phyloP scores from a whole-genome alignment of 2,113 vertebrate species.

The Oplegnathus fasciatus region DNA sequence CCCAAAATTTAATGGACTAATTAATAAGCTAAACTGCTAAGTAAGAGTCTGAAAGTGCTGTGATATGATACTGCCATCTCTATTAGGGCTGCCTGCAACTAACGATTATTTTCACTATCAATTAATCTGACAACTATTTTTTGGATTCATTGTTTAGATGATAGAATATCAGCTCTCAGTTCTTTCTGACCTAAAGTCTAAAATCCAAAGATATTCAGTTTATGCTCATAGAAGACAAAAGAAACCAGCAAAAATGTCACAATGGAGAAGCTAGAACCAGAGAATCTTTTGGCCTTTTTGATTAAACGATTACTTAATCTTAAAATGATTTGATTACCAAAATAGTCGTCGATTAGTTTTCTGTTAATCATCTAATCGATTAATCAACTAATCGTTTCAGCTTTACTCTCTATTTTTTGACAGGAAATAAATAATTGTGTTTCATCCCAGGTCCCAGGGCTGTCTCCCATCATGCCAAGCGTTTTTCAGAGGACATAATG shows the following conservation, averaged over 20 bases:
- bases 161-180: neutral
- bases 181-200: neutral
- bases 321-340: too few relatives aligned
- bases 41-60: neutral
- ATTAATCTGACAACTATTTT: neutral
- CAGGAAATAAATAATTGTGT: neutral
- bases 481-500: neutral
- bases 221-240: neutral
- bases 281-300: neutral
- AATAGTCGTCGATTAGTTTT: neutral
- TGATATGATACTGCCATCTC: neutral
- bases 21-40: neutral
- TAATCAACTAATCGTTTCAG: neutral
- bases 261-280: neutral
- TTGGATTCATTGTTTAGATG: neutral
- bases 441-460: neutral
- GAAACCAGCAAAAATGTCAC: neutral
- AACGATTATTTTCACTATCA: neutral
- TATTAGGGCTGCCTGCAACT: too few relatives aligned
- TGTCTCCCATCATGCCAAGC: neutral
- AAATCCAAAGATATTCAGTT: neutral
- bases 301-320: too few relatives aligned
- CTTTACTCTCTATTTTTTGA: neutral
- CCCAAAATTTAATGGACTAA: neutral
- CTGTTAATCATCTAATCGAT: neutral